A percentile compares a stretch with the other conserved stretches of the same genome.
Conservation (phyloP, 2,888 invertebrate species). For the Polyommatus iphigenia region DNA sequence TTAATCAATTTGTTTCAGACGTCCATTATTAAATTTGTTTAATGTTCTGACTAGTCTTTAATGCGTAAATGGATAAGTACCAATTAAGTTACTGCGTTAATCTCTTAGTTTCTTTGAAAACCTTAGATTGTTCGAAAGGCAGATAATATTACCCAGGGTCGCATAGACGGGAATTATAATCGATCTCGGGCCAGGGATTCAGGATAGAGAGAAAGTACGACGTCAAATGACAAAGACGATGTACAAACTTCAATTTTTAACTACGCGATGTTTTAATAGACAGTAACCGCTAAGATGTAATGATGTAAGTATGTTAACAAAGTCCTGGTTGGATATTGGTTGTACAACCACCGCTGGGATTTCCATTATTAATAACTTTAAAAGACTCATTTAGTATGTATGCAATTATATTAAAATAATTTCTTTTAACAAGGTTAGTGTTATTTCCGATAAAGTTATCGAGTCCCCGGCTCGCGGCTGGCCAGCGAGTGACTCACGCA, state of each 20-base stretch:
- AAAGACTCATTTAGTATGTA: background rate
- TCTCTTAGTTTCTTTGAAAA: no score
- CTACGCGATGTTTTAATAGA: no score
- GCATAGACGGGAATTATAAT: no score
- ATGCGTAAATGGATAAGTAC: background rate
- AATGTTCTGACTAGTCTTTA: background rate
- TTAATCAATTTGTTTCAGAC: conserved; percentile 3
- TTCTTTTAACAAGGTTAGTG: background rate
- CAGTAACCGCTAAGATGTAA: no score
- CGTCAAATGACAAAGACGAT: no score
- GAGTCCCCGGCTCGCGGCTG: conserved; percentile 34
- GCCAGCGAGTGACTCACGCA: conserved; percentile 55
- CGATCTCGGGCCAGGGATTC: no score
- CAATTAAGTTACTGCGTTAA: no score
- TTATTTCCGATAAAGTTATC: conserved; percentile 36
- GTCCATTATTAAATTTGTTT: background rate
- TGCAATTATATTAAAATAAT: background rate
- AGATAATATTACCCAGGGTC: no score
- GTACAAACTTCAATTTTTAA: no score
- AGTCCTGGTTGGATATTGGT: background rate
- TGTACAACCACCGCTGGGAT: background rate
- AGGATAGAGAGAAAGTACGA: no score
- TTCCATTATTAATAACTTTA: background rate
- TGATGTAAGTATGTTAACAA: no score
- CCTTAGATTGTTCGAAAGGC: no score